Evolutionary conservation across 2,797 vertebrate species (phyloP).

Genomic region (Poecilia picta): DNA sequence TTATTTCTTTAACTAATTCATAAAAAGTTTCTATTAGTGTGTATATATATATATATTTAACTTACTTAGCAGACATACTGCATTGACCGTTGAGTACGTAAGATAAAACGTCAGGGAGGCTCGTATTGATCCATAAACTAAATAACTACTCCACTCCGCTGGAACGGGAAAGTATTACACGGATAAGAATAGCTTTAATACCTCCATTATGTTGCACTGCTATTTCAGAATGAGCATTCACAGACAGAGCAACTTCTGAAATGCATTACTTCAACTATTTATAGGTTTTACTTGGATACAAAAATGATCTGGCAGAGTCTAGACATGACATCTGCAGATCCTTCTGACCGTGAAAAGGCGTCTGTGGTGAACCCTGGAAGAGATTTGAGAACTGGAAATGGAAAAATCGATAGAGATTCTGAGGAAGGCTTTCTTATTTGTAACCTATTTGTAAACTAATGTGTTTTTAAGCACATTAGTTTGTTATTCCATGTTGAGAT

Average conservation of each 20-base stretch:
- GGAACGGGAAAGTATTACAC: slow-evolving; percentile 9
- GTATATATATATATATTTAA: neutral
- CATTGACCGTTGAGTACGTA: slow-evolving; percentile 3
- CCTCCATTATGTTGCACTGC: slow-evolving; percentile 1
- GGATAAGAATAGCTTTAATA: slow-evolving; percentile 2
- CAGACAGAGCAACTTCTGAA: neutral
- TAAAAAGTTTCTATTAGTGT: slow-evolving; percentile 31
- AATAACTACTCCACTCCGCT: neutral
- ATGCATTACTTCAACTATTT: neutral
- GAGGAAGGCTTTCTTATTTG: neutral
- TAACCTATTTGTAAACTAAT: too few relatives aligned
- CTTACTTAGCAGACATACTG: slow-evolving; percentile 19
- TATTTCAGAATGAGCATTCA: neutral
- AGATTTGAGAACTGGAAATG: neutral
- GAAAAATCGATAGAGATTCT: neutral
- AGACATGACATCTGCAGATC: neutral
- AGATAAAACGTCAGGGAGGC: slow-evolving; percentile 5
- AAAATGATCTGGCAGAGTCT: neutral
- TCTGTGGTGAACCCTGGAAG: neutral
- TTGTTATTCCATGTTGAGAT: neutral
- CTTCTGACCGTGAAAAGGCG: neutral
- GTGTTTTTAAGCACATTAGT: neutral
- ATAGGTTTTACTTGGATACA: neutral
- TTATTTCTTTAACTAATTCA: slow-evolving; percentile 1
- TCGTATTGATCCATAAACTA: slow-evolving; percentile 15